Evolutionary conservation across 2,797 vertebrate genomes (phyloP).

Genomic region (Notoglanidium macrostoma): DNA sequence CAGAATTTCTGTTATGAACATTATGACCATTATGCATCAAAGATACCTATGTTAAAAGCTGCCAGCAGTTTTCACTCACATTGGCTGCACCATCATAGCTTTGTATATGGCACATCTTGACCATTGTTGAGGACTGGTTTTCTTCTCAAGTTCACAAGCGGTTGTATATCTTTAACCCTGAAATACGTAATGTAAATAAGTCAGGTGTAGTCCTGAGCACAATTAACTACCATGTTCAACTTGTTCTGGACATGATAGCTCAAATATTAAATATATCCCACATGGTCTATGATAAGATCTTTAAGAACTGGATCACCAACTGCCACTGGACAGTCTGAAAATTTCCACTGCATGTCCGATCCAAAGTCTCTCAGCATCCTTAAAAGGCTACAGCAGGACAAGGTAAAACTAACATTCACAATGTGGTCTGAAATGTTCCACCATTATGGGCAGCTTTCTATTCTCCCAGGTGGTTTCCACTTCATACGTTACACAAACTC

Average conservation of each 20-base stretch:
- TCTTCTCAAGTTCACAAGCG: not conserved
- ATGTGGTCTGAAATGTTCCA: not conserved
- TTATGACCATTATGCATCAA: not conserved
- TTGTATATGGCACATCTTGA: not conserved
- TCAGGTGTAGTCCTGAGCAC: not conserved
- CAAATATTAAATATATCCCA: not conserved
- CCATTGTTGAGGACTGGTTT: not conserved
- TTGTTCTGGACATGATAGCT: not conserved
- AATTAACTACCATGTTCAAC: not conserved
- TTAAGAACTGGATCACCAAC: not conserved
- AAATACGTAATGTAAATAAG: not conserved
- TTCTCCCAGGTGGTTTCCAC: slow-evolving; percentile 16
- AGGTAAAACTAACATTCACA: not conserved
- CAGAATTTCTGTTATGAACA: not conserved
- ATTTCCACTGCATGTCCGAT: not conserved
- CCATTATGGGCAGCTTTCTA: not conserved
- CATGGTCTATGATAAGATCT: not conserved
- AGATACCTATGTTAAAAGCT: not conserved
- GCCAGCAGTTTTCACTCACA: not conserved
- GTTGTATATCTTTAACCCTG: not conserved
- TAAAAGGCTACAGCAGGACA: not conserved
- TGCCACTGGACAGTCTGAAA: not conserved
- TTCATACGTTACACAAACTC: not conserved
- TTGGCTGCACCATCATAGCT: not conserved
- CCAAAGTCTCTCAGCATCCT: not conserved